phyloP scores from a whole-genome alignment of 2,888 invertebrate species.

The Calameuta pallipes region DNA sequence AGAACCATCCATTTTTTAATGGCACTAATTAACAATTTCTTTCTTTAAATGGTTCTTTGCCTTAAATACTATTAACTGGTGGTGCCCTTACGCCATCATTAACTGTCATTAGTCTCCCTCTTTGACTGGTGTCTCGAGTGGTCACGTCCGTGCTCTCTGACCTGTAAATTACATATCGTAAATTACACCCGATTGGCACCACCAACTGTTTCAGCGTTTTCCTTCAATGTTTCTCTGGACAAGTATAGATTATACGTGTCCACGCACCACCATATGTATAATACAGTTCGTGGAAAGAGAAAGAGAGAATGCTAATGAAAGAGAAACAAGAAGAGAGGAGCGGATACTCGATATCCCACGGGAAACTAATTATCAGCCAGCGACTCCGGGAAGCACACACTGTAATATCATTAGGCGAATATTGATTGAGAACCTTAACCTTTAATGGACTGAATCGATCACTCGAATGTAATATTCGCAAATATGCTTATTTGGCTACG shows the following conservation, averaged over 20 bases:
- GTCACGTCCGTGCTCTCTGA: not conserved
- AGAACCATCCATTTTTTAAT: not conserved
- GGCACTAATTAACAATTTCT: not conserved
- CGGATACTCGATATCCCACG: not conserved
- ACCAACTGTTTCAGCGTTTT: not conserved
- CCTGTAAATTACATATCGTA: not conserved
- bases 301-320: not conserved
- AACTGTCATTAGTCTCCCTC: not conserved
- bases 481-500: not conserved
- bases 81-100: not conserved
- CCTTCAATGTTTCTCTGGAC: not conserved
- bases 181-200: not conserved
- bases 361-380: not conserved
- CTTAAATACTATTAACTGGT: not conserved
- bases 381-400: not conserved
- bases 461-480: not conserved
- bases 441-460: not conserved
- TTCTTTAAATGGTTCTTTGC: not conserved
- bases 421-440: not conserved
- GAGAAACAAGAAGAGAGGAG: not conserved
- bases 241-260: not conserved
- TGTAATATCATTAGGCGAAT: not conserved
- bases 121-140: not conserved
- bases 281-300: not conserved
- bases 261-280: not conserved